Evolutionary conservation across 2,888 invertebrate genomes (phyloP), one percentile per base, ranked within the genome.

Genomic region (Temnothorax rugatulus): DNA sequence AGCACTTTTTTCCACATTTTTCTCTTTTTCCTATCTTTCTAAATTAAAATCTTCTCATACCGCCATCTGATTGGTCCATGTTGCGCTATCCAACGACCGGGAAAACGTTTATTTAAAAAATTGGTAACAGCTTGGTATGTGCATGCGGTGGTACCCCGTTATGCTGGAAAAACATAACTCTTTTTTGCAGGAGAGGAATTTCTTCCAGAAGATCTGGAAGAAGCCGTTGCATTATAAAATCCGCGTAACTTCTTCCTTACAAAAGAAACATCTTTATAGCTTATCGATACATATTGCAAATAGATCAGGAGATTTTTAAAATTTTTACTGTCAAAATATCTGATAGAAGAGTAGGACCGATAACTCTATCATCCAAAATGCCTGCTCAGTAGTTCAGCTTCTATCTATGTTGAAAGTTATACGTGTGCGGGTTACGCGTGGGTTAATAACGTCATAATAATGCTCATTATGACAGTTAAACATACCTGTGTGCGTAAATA

Each of bases 51-150:
- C n/a, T 38, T 63, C 4, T 44, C 5, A 8, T 69, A 69, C 34
- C 50, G 50, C 18, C 47, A 47, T 44, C 9, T 68, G 9, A 47
- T 50, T 50, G 50, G 13, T 13, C 29, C 34, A n/a, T 69, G 4
- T 69, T 25, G 34, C 0, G 13, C 50, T 50, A 69, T 34, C n/a
- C 50, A 52, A 4, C n/a, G 69, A n/a, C 13, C 34, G 9, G 47
- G 29, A 68, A 52, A 69, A 50, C n/a, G 11, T 69, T n/a, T n/a
- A 34, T 69, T 50, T 52, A n/a, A n/a, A 7, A 68, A 50, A 29
- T 47, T 50, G 5, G 13, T 69, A 2, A 68, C 11, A 0, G 8
- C 47, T 68, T 50, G 5, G 2, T 68, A 68, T 50, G 47, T n/a
- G n/a, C n/a, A 50, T 68, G 50, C 25, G 47, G 11, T 68, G 68